Evolutionary conservation across 2,888 invertebrate species (phyloP), one percentile per base, ranked within the genome.

Genomic region (Drosophila aldrichi): DNA sequence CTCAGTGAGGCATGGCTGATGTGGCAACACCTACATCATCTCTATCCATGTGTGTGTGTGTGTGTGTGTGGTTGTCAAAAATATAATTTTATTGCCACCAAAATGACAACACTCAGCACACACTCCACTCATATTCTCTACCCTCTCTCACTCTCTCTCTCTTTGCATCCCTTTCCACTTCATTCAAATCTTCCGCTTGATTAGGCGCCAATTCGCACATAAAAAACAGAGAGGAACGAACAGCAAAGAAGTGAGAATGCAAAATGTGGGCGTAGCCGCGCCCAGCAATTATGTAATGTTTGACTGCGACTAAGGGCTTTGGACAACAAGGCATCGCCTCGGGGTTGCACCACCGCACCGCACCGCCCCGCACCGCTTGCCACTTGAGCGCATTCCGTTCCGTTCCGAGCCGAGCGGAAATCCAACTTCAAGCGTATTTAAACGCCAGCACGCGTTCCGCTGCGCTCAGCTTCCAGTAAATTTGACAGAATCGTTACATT

Each of bases 141-240:
- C n/a, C n/a, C n/a, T n/a, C 46, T 25, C 46, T 25, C 22, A 16
- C 6, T n/a, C 18, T n/a, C 32, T n/a, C 34, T 2, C 34, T 36
- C 12, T 36, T 4, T 36, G n/a, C 34, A 32, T 3, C 16, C 5
- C 22, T 36, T 10, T 77, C 38, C 51, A 32, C 51, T 51, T 16
- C 81, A 86, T 90, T 89, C 88, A 90, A 89, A 90, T 90, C 89
- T 89, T 89, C 88, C 90, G 73, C 86, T 80, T 89, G 89, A 89
- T 90, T 89, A 88, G 90, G 79, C 81, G 81, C 86, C 88, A 87
- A 89, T 88, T 84, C 79, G 88, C 79, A 86, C 79, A 83, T 74
- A 71, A 73, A 52, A 54, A 54, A 54, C 7, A 2, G 29, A 29
- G 8, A 29, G 8, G 8, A 29, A n/a, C n/a, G n/a, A n/a, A 29